Conservation (phyloP, 2,888 invertebrate species). For the Rhagophthalmus giganteus region DNA sequence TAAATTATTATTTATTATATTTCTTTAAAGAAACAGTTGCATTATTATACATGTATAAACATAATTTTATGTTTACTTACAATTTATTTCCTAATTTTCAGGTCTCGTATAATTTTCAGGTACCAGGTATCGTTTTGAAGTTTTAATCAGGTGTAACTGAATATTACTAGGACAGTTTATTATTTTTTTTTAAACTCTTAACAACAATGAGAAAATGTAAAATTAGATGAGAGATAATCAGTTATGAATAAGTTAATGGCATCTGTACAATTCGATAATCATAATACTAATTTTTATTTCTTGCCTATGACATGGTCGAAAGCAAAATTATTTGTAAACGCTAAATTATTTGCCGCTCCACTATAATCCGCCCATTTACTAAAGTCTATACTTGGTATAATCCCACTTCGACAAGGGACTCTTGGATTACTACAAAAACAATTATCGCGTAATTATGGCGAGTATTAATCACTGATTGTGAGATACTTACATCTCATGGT, state of each 20-base stretch:
- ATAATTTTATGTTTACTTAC: no score
- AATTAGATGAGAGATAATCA: neutral
- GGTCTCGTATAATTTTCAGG: no score
- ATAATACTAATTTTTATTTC: constrained; percentile 15
- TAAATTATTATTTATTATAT: no score
- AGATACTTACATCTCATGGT: constrained; percentile 84
- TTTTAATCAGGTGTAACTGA: neutral
- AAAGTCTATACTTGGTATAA: constrained; percentile 84
- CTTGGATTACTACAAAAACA: constrained; percentile 77
- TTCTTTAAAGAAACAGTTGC: no score
- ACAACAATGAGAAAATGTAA: neutral
- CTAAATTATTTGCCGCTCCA: constrained; percentile 34
- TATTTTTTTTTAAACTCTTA: neutral
- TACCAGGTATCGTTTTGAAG: no score
- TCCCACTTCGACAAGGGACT: constrained; percentile 86
- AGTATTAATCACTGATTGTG: neutral
- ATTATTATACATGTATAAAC: no score
- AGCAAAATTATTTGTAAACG: constrained; percentile 64
- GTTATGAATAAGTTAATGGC: constrained; percentile 24
- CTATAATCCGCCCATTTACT: constrained; percentile 84
- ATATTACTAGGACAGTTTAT: no score
- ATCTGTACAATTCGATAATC: constrained; percentile 25
- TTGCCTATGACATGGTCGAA: constrained; percentile 56
- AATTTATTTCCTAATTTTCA: no score
- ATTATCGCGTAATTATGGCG: constrained; percentile 2